Evolutionary conservation across 2,797 vertebrate species (phyloP).

Genomic region (Simalia tracyae): DNA sequence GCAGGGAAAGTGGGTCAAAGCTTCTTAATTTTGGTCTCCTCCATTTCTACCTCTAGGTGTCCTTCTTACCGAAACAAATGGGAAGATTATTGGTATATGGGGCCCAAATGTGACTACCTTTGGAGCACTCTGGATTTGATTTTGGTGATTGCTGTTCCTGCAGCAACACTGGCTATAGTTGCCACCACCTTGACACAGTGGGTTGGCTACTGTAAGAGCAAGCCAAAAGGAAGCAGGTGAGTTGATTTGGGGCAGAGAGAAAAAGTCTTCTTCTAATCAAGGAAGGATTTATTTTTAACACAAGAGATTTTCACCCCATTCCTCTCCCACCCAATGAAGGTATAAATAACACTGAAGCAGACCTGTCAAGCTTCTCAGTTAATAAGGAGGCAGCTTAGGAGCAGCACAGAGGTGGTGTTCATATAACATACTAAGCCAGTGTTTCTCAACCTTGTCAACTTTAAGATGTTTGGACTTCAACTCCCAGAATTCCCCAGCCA

Average conservation of each 20-base stretch:
- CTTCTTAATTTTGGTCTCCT: slow-evolving; percentile 14
- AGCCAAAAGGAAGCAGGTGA: slow-evolving; percentile 38
- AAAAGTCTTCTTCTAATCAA: slow-evolving; percentile 2
- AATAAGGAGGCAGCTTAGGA: background rate
- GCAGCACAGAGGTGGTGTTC: background rate
- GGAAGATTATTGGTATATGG: slow-evolving; percentile 71
- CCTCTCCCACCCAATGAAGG: background rate
- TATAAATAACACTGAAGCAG: background rate
- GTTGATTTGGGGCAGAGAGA: slow-evolving; percentile 27
- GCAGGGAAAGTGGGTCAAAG: too few relatives aligned
- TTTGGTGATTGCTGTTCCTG: slow-evolving; percentile 61
- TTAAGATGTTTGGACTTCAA: too few relatives aligned
- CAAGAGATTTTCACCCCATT: too few relatives aligned
- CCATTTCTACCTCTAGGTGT: slow-evolving; percentile 52
- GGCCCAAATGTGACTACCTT: slow-evolving; percentile 63
- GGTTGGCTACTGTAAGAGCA: slow-evolving; percentile 44
- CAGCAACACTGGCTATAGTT: slow-evolving; percentile 47
- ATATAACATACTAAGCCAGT: background rate
- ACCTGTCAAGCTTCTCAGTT: background rate
- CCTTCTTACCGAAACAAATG: slow-evolving; percentile 57
- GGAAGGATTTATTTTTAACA: background rate
- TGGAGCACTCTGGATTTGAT: slow-evolving; percentile 71
- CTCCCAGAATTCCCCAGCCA: too few relatives aligned
- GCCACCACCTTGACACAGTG: slow-evolving; percentile 36
- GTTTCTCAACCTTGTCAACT: too few relatives aligned